Base-by-base conservation (phyloP, 2,888 invertebrate genomes). In the Leptinotarsa haldemani region DNA sequence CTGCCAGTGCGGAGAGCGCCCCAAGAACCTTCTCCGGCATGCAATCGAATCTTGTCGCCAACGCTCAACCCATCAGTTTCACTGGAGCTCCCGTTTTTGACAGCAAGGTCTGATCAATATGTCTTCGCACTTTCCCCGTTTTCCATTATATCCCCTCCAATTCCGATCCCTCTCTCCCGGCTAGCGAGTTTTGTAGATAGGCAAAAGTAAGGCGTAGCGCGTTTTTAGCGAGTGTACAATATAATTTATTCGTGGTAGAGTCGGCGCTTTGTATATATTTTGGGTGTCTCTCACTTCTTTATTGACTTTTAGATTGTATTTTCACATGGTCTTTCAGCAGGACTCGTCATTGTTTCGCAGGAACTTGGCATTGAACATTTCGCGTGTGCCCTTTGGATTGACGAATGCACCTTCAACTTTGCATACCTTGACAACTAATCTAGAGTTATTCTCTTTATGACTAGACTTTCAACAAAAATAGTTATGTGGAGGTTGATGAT, bases 51-150 rank as follows among this genome's bases (percentile, higher is more conserved):
- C 92, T 95, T 85, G 94, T 95, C 83, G 91, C 92, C 85, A 94
- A 95, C 90, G 94, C 94, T 85, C 94, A 94, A 88, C 94, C 95
- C 63, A 91, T 94, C 87, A 92, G 93, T 88, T 91, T 93, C 87
- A 92, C 93, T 80, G 92, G 91, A 82, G 90, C 90, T 85, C 94
- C 94, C 78, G 86, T 89, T 75, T 90, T 88, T 79, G 92, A 91
- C 83, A 92, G 92, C 85, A 92, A 92, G 86, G 92, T 92, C 88
- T 92, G 91, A 92, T 87, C 40, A 40, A 68, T 63, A 69, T 71
- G 66, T 73, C 69, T 74, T 63, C 68, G 47, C 16, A 46, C 7
- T 16, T 48, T 70, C 52, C 52, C 61, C 53, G 18, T 65, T 71
- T 61, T 71, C 50, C 56, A 40, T 64, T 15, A 53, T 65, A 20